phyloP scores from a whole-genome alignment of 2,797 vertebrate species.

The Myotis pilosus region DNA sequence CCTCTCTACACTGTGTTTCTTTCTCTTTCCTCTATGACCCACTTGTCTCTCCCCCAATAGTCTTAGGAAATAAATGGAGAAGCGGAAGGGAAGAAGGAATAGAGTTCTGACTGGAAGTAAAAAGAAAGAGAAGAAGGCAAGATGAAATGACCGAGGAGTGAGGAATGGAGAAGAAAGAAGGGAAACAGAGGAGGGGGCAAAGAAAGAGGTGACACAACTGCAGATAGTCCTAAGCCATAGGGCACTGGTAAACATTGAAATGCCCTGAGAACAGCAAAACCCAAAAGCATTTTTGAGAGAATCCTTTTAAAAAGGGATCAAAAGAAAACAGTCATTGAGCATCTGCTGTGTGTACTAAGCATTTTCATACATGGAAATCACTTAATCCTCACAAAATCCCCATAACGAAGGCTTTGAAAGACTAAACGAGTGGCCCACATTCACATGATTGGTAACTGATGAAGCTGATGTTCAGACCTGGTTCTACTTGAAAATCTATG shows the following conservation, averaged over 20 bases:
- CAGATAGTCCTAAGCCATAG: not conserved
- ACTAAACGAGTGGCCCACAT: not conserved
- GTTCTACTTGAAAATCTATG: not conserved
- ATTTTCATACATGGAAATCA: not conserved
- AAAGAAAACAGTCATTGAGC: not conserved
- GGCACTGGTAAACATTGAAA: not conserved
- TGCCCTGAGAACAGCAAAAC: not conserved
- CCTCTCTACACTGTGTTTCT: not conserved
- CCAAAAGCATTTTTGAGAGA: not conserved
- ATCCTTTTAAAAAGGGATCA: not conserved
- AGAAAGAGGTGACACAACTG: not conserved
- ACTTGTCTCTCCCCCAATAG: not conserved
- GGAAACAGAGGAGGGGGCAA: not conserved
- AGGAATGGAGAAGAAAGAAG: not conserved
- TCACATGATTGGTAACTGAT: not conserved
- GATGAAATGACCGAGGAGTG: not conserved
- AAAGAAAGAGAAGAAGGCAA: not conserved
- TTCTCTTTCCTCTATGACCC: not conserved
- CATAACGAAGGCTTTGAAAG: slow-evolving; percentile 32
- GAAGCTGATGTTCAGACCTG: not conserved
- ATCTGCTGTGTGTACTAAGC: not conserved
- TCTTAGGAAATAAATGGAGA: not conserved
- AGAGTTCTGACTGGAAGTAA: not conserved
- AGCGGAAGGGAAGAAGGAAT: not conserved
- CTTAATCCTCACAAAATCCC: not conserved